phyloP scores from a whole-genome alignment of 2,888 invertebrate genomes.

The Nomada ferruginata region DNA sequence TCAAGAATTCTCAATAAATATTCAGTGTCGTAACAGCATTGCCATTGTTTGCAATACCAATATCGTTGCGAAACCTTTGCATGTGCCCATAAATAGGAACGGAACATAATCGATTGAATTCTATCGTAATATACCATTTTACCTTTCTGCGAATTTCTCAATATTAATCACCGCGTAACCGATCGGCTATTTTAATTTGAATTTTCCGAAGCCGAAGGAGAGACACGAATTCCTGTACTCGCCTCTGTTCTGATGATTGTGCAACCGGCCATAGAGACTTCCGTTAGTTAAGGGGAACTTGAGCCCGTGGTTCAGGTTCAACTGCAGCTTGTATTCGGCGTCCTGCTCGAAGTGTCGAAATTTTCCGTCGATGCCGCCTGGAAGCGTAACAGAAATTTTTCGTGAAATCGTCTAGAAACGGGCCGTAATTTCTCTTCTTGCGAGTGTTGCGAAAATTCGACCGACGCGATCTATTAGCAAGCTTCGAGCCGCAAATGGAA shows the following conservation, averaged over 20 bases:
- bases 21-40: background rate
- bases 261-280: slow-evolving; percentile 86
- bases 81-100: slow-evolving; percentile 2
- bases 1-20: slow-evolving; percentile 9
- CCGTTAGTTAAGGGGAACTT: slow-evolving; percentile 87
- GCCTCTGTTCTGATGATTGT: slow-evolving; percentile 83
- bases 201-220: too few relatives aligned
- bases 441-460: slow-evolving; percentile 38
- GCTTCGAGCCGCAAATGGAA: background rate
- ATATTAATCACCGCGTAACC: too few relatives aligned
- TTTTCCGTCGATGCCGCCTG: slow-evolving; percentile 87
- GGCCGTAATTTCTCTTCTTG: slow-evolving; percentile 10
- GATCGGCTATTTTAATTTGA: too few relatives aligned
- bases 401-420: slow-evolving; percentile 40
- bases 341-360: slow-evolving; percentile 86
- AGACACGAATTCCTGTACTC: slow-evolving; percentile 18
- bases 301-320: slow-evolving; percentile 84
- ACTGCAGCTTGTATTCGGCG: slow-evolving; percentile 81
- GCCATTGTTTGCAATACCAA: slow-evolving; percentile 6
- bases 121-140: too few relatives aligned
- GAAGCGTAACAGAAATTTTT: slow-evolving; percentile 51
- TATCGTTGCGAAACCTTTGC: background rate
- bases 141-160: too few relatives aligned
- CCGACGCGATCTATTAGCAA: background rate
- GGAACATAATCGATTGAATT: background rate